phyloP scores from a whole-genome alignment of 2,888 invertebrate species.

The Agriopis aurantiaria region DNA sequence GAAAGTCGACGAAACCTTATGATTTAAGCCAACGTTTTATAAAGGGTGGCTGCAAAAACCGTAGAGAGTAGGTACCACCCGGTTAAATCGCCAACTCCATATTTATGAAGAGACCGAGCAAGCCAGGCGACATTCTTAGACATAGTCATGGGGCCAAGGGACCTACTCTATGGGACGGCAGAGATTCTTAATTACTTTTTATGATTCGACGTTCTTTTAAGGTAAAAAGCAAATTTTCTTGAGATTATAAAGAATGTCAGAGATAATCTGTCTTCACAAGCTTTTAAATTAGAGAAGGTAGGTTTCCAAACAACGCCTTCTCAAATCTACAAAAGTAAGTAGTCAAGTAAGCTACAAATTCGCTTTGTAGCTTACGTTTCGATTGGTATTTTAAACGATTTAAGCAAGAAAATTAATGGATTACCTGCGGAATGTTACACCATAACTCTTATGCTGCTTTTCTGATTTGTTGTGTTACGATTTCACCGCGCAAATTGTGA shows the following conservation, averaged over 20 bases:
- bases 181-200: constrained; percentile 58
- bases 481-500: no score
- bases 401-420: no score
- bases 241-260: not conserved
- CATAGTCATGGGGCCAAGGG: constrained; percentile 47
- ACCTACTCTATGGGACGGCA: constrained; percentile 47
- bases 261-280: not conserved
- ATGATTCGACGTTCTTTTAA: constrained; percentile 25
- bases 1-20: constrained; percentile 49
- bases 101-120: constrained; percentile 75
- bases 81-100: constrained; percentile 79
- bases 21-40: constrained; percentile 55
- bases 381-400: no score
- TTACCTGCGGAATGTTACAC: no score
- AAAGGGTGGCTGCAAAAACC: constrained; percentile 66
- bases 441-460: no score
- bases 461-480: no score
- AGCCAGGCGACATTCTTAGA: constrained; percentile 78
- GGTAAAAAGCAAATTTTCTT: not conserved
- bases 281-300: constrained; percentile 6
- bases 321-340: no score
- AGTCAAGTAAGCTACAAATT: no score
- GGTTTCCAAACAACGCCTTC: no score
- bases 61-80: constrained; percentile 54
- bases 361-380: no score